Base-by-base conservation (phyloP, 2,113 vertebrate species). In the Phoxinus phoxinus region DNA sequence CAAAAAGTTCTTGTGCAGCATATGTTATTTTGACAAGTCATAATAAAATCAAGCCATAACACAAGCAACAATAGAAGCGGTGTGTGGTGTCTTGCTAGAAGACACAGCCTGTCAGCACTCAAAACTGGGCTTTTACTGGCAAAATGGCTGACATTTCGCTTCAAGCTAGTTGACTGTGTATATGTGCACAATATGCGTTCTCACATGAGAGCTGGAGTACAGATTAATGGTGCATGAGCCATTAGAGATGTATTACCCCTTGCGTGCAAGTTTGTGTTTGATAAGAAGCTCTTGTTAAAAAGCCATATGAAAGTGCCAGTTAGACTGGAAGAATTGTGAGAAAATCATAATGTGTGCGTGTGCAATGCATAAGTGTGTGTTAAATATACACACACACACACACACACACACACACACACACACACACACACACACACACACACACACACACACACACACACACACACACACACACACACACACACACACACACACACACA, bases 41-140 rank as follows among this genome's bases (percentile, higher is more conserved):
- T 92, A 92, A 92, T 93, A 94, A 94, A 94, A 94, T 88, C 91
- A 90, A 92, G 91, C 92, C 92, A 92, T 92, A 92, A 92, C 91
- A 92, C 89, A 93, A 93, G 92, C 92, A 91, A 92, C 92, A 93
- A 92, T 93, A 89, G 90, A 84, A 91, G 92, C 91, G 91, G 92
- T 92, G 90, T 93, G 91, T 89, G 91, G 93, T 90, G 87, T 91
- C 90, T 92, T 92, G 88, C 89, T 90, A 90, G 77, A 94, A 90
- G 89, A 87, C 69, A 87, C 89, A 91, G 90, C 85, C 90, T 85
- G 87, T 89, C 88, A 84, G 87, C 85, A 88, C 87, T 88, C 86
- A 79, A 87, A 87, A 86, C 87, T 88, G 84, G 86, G 87, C 87
- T 89, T 90, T 84, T 87, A 91, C 90, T 88, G 90, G 88, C 92